Evolutionary conservation across 2,888 invertebrate genomes (phyloP), one percentile per base, ranked within the genome.

Genomic region (Lycia hirtaria): DNA sequence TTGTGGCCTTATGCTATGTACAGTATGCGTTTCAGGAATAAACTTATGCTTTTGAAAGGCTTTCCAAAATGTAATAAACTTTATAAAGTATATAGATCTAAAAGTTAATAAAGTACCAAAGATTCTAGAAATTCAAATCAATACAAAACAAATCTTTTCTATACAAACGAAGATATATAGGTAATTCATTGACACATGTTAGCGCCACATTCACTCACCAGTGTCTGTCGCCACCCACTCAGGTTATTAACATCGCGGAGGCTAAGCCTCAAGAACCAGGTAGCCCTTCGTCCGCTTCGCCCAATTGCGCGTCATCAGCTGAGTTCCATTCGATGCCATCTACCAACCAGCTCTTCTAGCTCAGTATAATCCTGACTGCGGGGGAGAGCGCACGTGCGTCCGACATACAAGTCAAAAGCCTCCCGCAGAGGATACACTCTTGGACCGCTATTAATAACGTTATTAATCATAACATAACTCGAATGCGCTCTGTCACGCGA

Each of bases 371-470:
- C 43, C 45, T 60, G 52, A 43, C 49, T 12, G 26, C 35, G 45
- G 37, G 33, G 43, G 30, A n/a, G 52, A 50, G 57, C 64, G 72
- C 48, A 55, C 71, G 72, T 72, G 73, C 77, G 80, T 68, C 62
- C 24, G 32, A 26, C 51, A 22, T 9, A 22, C n/a, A 37, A 40
- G 41, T 62, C 49, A 45, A 63, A 57, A 64, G 73, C 75, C 85
- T 71, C 85, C 78, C 83, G 83, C 85, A 68, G 69, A 78, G 84
- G 70, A 64, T 72, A 69, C 72, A 56, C 65, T 73, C 67, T 57
- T 70, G 72, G 71, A 68, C 54, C 51, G 65, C 78, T 80, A 80
- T 70, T 78, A 73, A 79, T 81, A 82, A 71, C 70, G 57, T 60
- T 69, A 75, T 74, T 78, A 72, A 73, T 78, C 75, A 78, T 60